Conservation (phyloP, 2,797 vertebrate species). For the Protosalanx chinensis region DNA sequence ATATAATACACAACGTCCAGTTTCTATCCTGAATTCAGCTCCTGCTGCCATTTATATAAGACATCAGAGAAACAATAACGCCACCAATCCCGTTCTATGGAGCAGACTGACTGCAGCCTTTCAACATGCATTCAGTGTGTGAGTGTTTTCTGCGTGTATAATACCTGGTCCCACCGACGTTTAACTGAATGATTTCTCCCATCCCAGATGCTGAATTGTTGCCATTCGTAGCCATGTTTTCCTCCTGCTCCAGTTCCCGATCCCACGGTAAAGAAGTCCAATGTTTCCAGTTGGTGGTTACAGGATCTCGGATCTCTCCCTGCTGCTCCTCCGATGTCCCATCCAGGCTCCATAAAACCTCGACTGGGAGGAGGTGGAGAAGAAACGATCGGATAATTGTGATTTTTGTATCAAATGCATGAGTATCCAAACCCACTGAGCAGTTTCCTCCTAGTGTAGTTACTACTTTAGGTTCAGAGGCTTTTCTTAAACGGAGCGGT, state of each 20-base stretch:
- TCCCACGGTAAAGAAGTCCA: neutral
- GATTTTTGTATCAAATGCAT: too few species aligned
- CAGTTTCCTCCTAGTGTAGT: too few species aligned
- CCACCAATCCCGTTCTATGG: neutral
- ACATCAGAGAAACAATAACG: neutral
- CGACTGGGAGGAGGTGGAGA: too few species aligned
- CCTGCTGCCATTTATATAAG: neutral
- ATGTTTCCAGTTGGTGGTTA: conserved; percentile 6
- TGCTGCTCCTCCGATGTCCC: conserved; percentile 14
- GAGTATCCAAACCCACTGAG: too few species aligned
- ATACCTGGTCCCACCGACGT: conserved; percentile 94
- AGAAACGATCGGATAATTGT: too few species aligned
- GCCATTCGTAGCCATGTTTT: conserved; percentile 82
- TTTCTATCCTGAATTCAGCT: neutral
- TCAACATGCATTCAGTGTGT: neutral
- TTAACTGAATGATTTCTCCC: conserved; percentile 94
- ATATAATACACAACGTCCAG: neutral
- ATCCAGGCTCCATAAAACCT: conserved; percentile 21
- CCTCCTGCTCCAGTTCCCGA: neutral
- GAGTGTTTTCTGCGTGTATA: neutral
- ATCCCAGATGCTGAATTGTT: conserved; percentile 74
- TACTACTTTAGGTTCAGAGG: too few species aligned
- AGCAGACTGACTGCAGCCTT: neutral
- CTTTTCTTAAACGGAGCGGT: too few species aligned
- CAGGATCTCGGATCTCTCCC: conserved; percentile 7